Evolutionary conservation across 1,140 invertebrate species (phyloP), one percentile per base, ranked within the genome.

Genomic region (Bombus confusus): DNA sequence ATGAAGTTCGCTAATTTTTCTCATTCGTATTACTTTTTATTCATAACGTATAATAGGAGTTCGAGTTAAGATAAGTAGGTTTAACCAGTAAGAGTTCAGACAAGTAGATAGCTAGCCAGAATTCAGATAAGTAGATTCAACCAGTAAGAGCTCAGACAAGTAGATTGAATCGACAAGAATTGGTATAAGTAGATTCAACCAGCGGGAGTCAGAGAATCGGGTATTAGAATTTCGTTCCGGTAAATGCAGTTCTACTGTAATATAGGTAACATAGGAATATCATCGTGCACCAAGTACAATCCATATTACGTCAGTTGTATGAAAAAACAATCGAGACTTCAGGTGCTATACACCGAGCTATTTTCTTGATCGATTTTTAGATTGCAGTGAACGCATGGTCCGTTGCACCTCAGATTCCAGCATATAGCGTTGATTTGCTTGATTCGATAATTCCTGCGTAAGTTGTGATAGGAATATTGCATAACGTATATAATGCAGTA

Each of bases 401-500:
- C 73, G 57, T 57, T 75, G 73, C 47, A 37, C 31, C 10, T 75
- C 1, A 52, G 73, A 4, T 28, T 28, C 25, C 31, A 12, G 0
- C 18, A 9, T 73, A 73, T 22, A 34, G 28, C 12, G 47, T 25
- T 76, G 34, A 76, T 76, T 76, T 39, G 34, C 74, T 22, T 52
- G 74, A 59, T 76, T 39, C 25, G 52, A 59, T 76, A 76, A 59
- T 76, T 76, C 13, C 31, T n/a, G 8, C 47, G 34, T 37, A 76
- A 57, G 59, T 76, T 59, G 74, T 22, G 1, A 39, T 8, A 52
- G 47, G 52, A 25, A 76, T 59, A 76, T 59, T 59, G 34, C 74
- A 76, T 59, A 76, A 59, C 59, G 52, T 52, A 76, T 52, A 76
- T 76, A n/a, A 76, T 59, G 25, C 34, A 15, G 9, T 34, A 18